These are phyloP conservation scores for Penaeus chinensis DNA, from an alignment of 1,140 invertebrate species.

Conservation along the genomic window DNA sequence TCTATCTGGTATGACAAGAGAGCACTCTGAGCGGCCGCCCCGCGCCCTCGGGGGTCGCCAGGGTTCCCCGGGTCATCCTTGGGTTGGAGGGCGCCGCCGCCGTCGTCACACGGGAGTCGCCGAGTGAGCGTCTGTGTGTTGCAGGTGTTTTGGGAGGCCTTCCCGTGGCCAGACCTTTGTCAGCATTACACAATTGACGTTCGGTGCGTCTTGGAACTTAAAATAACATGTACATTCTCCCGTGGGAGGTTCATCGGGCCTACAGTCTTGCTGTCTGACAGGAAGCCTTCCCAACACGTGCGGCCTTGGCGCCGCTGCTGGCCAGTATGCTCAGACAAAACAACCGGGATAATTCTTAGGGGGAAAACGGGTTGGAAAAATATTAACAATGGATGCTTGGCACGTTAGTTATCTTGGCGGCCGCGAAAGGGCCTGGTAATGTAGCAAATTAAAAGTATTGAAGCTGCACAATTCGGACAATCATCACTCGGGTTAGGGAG, in stretches of 20 bases:
- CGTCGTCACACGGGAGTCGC: too few relatives aligned
- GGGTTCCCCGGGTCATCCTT: too few relatives aligned
- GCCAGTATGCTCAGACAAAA: conserved; percentile 34
- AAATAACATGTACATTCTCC: conserved; percentile 25
- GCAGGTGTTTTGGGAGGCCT: too few relatives aligned
- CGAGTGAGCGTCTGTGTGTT: too few relatives aligned
- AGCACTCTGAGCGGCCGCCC: too few relatives aligned
- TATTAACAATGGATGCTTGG: conserved; percentile 59
- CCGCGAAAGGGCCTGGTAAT: conserved; percentile 50
- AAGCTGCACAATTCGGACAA: conserved; percentile 57
- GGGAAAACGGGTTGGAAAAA: conserved; percentile 29
- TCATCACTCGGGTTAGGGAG: conserved; percentile 45
- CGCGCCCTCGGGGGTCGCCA: too few relatives aligned
- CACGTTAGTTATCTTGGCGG: conserved; percentile 60
- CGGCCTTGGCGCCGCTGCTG: conserved; percentile 9
- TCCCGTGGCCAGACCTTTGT: too few relatives aligned
- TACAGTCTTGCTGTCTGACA: conserved; percentile 13
- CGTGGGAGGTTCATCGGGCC: not conserved
- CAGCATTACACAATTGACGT: too few relatives aligned
- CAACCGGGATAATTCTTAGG: conserved; percentile 36
- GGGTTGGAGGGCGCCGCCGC: too few relatives aligned
- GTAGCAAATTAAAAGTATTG: conserved; percentile 54
- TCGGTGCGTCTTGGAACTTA: not conserved
- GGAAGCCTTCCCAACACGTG: conserved; percentile 35
- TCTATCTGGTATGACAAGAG: too few relatives aligned